These are phyloP conservation scores for Rhinolophus ferrumequinum DNA, from an alignment of 2,113 vertebrate species.

Conservation along the genomic window DNA sequence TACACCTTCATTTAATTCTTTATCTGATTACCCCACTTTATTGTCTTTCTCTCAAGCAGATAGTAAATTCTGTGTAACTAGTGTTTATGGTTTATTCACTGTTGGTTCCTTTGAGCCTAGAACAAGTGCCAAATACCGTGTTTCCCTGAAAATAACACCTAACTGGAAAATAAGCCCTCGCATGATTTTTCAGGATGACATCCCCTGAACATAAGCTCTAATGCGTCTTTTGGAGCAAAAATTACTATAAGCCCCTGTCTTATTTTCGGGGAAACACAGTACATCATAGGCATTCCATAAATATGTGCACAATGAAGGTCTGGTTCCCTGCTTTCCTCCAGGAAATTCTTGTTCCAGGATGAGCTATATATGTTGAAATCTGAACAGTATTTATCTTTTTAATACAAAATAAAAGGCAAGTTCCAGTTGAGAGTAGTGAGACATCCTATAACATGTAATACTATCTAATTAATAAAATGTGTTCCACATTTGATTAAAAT, in stretches of 20 bases:
- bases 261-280: too few species aligned
- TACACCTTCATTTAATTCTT: background rate
- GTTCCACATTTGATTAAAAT: background rate
- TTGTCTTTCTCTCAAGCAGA: background rate
- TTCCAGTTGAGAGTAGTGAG: background rate
- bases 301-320: background rate
- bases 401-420: conserved; percentile 48
- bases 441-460: background rate
- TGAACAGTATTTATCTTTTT: background rate
- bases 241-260: too few species aligned
- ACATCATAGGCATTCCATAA: background rate
- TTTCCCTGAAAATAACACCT: too few species aligned
- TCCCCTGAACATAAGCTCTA: too few species aligned
- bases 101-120: background rate
- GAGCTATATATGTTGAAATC: background rate
- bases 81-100: background rate
- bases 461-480: background rate
- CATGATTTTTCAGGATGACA: too few species aligned
- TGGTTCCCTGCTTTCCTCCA: background rate
- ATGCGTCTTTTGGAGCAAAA: too few species aligned
- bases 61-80: background rate
- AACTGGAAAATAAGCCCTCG: too few species aligned
- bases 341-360: background rate
- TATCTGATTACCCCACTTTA: background rate
- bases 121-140: background rate